Conservation (phyloP, 2,888 invertebrate species). For the Protonemura montana region DNA sequence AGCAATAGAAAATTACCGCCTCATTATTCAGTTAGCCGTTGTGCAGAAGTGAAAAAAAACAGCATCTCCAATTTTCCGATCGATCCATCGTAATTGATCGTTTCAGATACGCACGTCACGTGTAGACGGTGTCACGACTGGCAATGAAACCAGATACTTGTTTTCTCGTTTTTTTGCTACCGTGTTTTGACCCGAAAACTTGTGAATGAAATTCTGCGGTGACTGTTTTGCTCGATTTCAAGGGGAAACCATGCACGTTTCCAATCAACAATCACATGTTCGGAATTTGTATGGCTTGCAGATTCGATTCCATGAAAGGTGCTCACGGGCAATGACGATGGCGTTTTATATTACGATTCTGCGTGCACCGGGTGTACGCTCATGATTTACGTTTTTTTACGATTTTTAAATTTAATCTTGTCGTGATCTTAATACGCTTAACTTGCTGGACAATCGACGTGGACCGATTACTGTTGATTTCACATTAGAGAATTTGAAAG, state of each 20-base stretch:
- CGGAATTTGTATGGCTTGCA: neutral
- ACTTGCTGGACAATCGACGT: neutral
- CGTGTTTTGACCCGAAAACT: neutral
- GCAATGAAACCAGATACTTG: neutral
- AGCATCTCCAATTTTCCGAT: neutral
- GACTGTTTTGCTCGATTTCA: neutral
- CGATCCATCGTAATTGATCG: neutral
- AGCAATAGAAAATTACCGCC: neutral
- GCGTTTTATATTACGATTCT: neutral
- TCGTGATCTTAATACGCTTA: neutral
- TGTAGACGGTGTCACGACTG: neutral
- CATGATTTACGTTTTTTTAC: neutral
- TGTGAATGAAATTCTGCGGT: neutral
- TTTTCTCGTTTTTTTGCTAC: neutral
- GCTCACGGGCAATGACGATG: neutral
- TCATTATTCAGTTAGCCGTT: constrained; percentile 13
- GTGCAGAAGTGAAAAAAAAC: neutral
- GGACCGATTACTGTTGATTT: neutral
- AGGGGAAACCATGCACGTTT: neutral
- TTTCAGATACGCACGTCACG: neutral
- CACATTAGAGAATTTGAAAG: neutral
- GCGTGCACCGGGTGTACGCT: neutral
- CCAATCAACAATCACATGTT: neutral
- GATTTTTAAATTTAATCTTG: neutral
- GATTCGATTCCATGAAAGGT: neutral